Base-by-base conservation (phyloP, 2,113 vertebrate species). In the Perca flavescens region DNA sequence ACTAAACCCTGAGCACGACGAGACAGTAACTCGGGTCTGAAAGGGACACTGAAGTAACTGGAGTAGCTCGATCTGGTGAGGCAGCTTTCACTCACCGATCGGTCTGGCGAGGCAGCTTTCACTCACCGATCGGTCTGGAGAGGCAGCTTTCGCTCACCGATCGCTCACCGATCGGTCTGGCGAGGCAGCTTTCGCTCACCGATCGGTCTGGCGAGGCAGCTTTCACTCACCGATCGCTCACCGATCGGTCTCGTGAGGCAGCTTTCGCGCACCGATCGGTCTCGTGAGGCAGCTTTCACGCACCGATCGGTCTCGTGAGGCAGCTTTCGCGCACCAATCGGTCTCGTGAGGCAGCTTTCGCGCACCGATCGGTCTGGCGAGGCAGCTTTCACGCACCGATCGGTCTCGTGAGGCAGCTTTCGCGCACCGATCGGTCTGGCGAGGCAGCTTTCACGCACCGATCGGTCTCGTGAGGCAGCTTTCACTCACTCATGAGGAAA, bases 1-100 rank as follows among this genome's bases (percentile, higher is more conserved):
- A 60, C 36, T 34, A 62, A 72, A 65, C 17, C 31, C 19, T n/a
- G 21, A 64, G 60, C 68, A 19, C 36, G 25, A 36, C 3, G 16
- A 31, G 53, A 86, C 53, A 74, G 25, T 49, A 66, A 64, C 82
- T 80, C 47, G 43, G 31, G n/a, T 3, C 40, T 74, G 88, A 87
- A 80, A 83, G 85, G 36, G 77, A 88, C 74, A 88, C 80, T 73
- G 6, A 21, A 72, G 88, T 80, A 86, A 88, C 66, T n/a, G 0
- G 61, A 89, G 84, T n/a, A 62, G 56, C 52, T n/a, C n/a, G n/a
- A n/a, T n/a, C n/a, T n/a, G n/a, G n/a, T n/a, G n/a, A 25, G 25
- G 25, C 25, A 25, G 25, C 25, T 25, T 25, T 25, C 25, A 25
- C 25, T 1, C 25, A 25, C 25, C 25, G 25, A 25, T 40, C 25